A percentile compares a stretch with the other conserved stretches of the same genome.
phyloP scores from a whole-genome alignment of 2,797 vertebrate genomes.

The Gallirallus australis region DNA sequence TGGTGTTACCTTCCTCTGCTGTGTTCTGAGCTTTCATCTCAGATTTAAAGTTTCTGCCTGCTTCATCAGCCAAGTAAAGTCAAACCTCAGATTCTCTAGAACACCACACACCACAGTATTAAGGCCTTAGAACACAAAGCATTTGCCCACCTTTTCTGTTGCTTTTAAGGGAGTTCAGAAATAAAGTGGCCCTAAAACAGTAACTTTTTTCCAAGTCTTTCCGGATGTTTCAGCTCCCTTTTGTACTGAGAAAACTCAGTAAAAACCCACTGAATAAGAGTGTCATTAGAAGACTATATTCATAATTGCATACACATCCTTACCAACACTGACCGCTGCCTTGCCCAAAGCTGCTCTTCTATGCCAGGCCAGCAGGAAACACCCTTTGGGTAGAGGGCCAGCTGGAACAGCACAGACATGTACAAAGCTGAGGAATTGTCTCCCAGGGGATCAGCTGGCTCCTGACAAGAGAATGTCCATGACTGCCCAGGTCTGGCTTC shows the following conservation, averaged over 20 bases:
- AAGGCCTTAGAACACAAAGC: accelerated
- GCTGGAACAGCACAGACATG: accelerated
- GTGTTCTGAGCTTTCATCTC: neutral
- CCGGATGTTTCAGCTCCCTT: neutral
- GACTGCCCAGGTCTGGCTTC: neutral
- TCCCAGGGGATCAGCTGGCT: neutral
- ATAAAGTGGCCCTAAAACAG: neutral
- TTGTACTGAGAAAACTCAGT: neutral
- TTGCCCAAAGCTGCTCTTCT: neutral
- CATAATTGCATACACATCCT: neutral
- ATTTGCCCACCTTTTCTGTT: neutral
- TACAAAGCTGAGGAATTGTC: accelerated
- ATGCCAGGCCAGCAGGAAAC: neutral
- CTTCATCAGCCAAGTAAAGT: neutral
- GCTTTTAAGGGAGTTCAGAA: neutral
- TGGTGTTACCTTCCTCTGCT: neutral
- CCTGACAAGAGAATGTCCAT: neutral
- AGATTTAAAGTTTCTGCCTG: neutral
- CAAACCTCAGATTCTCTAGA: neutral
- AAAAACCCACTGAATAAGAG: neutral
- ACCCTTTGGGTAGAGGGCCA: neutral
- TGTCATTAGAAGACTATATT: neutral
- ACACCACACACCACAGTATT: neutral
- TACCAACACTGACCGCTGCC: neutral
- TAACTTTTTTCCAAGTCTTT: neutral